Evolutionary conservation across 1,140 invertebrate species (phyloP), one percentile per base, ranked within the genome.

Genomic region (Teleogryllus occipitalis): DNA sequence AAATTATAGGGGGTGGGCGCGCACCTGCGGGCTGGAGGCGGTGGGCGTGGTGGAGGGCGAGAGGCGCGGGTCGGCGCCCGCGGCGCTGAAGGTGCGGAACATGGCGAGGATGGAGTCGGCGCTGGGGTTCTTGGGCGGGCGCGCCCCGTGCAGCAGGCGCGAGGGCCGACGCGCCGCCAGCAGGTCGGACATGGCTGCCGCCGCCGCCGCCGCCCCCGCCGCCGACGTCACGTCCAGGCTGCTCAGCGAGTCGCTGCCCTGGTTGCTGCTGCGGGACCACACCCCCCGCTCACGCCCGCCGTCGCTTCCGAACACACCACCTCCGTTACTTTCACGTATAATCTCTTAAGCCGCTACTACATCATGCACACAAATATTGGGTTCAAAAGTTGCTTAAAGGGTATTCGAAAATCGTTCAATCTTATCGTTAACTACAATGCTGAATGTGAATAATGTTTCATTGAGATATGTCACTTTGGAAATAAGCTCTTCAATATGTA

Each of bases 31-130:
- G 82, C 90, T 92, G n/a, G 90, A 91, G 27, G 89, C 89, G 18
- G 90, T 90, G 8, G 90, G 90, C 21, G 91, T 91, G 27, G 90
- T 91, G 7, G 90, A 77, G 90, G 39, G 89, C 7, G 76, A 80
- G 4, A 22, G 12, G 8, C 48, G 79, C 39, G 78, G 18, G 15
- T 39, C n/a, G 14, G 79, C 75, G 0, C 46, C 47, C 46, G 80
- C 76, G 65, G 81, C 88, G 12, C 83, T 81, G 82, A 92, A 91
- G 83, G 91, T 92, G 47, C 90, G 86, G 82, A 93, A 93, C 90
- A 93, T 92, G 6, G 92, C 91, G 75, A 93, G 84, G 79, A 93
- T 92, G 6, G 92, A 93, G 85, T 94, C 93, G 12, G 92, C 92
- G 82, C 91, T 92, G 8, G 91, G 79, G 82, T 83, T 73, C 82